Base-by-base conservation (phyloP, 2,888 invertebrate genomes). In the Philonicus albiceps region DNA sequence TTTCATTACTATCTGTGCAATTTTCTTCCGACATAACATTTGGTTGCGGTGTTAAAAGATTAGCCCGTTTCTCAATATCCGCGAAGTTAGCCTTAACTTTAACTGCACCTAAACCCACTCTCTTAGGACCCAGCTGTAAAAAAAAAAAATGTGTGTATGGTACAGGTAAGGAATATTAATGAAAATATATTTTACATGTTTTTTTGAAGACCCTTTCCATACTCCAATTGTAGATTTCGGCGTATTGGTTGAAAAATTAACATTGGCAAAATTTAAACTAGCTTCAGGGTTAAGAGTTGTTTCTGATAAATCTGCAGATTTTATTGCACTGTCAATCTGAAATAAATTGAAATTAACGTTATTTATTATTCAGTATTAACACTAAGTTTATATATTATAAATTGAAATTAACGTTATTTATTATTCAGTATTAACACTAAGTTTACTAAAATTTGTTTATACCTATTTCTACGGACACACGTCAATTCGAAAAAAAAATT, bases 61-160 rank as follows among this genome's bases (percentile, higher is more conserved):
- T 96, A 6, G 98, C 98, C 90, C 97, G 96, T 88, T 96, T 95
- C 93, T 99, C 99, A 88, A 99, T 95, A 90, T 98, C 98, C 22
- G 97, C 97, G 92, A 99, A 99, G 93, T 99, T 98, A 3, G 98
- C 95, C 90, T 96, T 96, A 34, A 99, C 98, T 92, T 97, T 97
- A 83, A 98, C 98, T 19, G 99, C 99, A 81, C 99, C 99, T 85
- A 99, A 93, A 0, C 97, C 97, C 64, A 96, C 95, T 91, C 97
- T 98, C 88, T 97, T 97, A 0, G 94, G 95, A 16, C 98, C 98
- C 90, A 97, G 90, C 97, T 97, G 89, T 90, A 89, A 86, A 74
- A 88, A 83, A 76, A n/a, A n/a, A n/a, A n/a, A n/a, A n/a, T n/a
- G n/a, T n/a, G n/a, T n/a, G n/a, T n/a, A n/a, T n/a, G n/a, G n/a